Evolutionary conservation across 2,888 invertebrate genomes (phyloP).

Genomic region (Mamestra brassicae): DNA sequence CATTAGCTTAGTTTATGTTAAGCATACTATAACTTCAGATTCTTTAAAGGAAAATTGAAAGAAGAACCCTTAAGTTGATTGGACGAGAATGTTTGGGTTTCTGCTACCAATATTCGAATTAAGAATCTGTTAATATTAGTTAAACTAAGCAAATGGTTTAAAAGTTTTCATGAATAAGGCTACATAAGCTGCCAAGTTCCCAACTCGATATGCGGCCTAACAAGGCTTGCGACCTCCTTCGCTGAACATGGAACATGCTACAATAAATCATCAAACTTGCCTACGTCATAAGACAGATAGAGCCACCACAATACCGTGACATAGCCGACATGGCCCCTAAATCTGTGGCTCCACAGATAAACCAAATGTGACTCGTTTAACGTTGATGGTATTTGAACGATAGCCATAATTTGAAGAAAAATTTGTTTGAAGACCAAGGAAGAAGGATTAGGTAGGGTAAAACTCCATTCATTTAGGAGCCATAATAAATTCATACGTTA

Average conservation of each 20-base stretch:
- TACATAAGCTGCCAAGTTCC: neutral
- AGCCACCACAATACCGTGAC: neutral
- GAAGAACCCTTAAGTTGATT: no score
- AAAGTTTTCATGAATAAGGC: no score
- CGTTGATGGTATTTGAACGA: neutral
- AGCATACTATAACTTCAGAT: no score
- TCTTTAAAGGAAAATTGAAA: no score
- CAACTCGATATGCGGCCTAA: neutral
- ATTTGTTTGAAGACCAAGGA: neutral
- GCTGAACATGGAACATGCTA: neutral
- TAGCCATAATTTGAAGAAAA: neutral
- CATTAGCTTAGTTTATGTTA: no score
- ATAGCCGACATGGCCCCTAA: neutral
- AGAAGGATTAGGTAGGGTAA: no score
- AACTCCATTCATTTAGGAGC: neutral
- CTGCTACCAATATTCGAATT: no score
- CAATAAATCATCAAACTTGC: constrained; percentile 18
- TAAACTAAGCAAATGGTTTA: no score
- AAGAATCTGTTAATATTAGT: no score
- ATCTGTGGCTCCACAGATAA: neutral
- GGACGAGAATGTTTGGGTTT: no score
- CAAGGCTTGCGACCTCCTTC: neutral
- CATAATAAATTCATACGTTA: neutral
- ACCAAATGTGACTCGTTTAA: neutral
- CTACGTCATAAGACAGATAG: constrained; percentile 11